phyloP scores from a whole-genome alignment of 2,113 vertebrate species.

The Equus przewalskii region DNA sequence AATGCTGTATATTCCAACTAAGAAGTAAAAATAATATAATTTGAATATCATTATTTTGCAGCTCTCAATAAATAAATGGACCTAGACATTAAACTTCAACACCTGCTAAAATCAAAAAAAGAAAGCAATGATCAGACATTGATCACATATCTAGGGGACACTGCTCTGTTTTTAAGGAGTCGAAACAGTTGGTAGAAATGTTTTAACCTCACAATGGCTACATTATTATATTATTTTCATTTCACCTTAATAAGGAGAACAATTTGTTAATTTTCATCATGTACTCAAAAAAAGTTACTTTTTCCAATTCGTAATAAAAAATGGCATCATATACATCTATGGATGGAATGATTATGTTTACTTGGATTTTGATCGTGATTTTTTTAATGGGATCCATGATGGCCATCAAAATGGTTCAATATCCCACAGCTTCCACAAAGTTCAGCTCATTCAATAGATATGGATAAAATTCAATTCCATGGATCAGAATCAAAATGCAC shows the following conservation, averaged over 20 bases:
- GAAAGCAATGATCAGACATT: neutral
- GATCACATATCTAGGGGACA: neutral
- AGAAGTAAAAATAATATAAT: conserved; percentile 15
- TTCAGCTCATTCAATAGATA: neutral
- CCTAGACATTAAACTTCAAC: neutral
- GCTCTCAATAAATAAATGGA: neutral
- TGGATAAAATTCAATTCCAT: neutral
- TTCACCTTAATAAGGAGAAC: neutral
- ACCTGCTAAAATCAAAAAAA: neutral
- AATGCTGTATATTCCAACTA: neutral
- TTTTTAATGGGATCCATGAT: neutral
- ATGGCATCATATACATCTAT: neutral
- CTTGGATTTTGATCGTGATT: conserved; percentile 14
- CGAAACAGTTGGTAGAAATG: neutral
- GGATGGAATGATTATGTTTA: neutral
- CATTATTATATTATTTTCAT: neutral
- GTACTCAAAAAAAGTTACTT: neutral
- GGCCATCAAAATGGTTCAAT: neutral
- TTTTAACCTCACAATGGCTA: neutral
- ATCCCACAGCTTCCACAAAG: neutral
- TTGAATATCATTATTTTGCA: conserved; percentile 25
- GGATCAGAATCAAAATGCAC: conserved; percentile 27
- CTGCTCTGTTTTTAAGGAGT: neutral
- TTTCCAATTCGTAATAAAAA: neutral
- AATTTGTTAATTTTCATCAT: neutral